phyloP scores from a whole-genome alignment of 2,888 invertebrate species.

The Horisme vitalbata region DNA sequence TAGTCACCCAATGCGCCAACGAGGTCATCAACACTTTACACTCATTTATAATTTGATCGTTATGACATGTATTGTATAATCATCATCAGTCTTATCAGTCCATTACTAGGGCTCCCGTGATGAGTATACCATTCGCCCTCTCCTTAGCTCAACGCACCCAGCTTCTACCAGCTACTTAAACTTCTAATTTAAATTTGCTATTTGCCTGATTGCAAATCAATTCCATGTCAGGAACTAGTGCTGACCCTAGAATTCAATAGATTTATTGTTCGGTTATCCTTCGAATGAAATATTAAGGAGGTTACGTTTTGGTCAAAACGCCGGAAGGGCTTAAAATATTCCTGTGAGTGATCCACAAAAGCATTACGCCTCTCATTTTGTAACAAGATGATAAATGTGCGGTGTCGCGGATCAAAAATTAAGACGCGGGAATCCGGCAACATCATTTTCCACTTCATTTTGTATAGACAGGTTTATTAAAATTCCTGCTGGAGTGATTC shows the following conservation, averaged over 20 bases:
- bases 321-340: slow-evolving; percentile 38
- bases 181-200: too few relatives aligned
- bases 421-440: slow-evolving; percentile 39
- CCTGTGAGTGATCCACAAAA: slow-evolving; percentile 34
- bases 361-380: slow-evolving; percentile 46
- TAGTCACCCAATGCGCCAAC: too few relatives aligned
- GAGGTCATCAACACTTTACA: too few relatives aligned
- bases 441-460: slow-evolving; percentile 49
- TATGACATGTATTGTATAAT: too few relatives aligned
- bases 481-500: slow-evolving; percentile 24
- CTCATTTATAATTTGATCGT: too few relatives aligned
- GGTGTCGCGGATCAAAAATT: slow-evolving; percentile 39
- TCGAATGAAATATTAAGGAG: slow-evolving; percentile 36
- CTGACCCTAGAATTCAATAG: slow-evolving; percentile 16
- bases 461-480: slow-evolving; percentile 40
- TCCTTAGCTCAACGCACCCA: too few relatives aligned
- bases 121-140: too few relatives aligned
- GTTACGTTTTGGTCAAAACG: slow-evolving; percentile 26
- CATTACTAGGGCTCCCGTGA: too few relatives aligned
- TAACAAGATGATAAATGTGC: slow-evolving; percentile 49
- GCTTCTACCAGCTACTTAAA: too few relatives aligned
- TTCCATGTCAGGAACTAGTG: too few relatives aligned
- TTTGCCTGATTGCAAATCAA: too few relatives aligned
- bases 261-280: slow-evolving; percentile 35
- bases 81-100: too few relatives aligned